Conservation (phyloP, 2,797 vertebrate genomes). For the Pangasius macronema region DNA sequence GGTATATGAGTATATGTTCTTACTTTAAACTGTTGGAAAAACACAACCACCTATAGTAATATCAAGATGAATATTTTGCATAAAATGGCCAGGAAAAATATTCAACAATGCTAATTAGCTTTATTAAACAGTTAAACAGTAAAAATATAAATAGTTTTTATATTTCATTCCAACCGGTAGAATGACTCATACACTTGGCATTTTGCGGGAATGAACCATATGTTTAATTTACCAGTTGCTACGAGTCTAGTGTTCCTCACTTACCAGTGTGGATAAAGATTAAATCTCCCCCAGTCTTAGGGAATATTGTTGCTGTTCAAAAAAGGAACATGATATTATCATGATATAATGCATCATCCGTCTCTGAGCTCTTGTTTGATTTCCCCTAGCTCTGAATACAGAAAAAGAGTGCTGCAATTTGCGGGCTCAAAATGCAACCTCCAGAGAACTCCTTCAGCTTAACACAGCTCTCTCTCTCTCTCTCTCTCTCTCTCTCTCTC, state of each 20-base stretch:
- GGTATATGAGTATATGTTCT: too few relatives aligned
- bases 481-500: background rate
- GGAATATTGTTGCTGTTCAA: slow-evolving; percentile 34
- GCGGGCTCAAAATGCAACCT: slow-evolving; percentile 71
- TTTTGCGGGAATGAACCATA: slow-evolving; percentile 25
- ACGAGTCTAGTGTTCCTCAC: background rate
- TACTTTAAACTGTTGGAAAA: too few relatives aligned
- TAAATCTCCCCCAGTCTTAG: slow-evolving; percentile 29
- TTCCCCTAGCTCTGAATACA: slow-evolving; percentile 61
- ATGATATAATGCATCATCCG: slow-evolving; percentile 68
- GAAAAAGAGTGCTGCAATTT: slow-evolving; percentile 67
- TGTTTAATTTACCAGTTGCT: slow-evolving; percentile 16
- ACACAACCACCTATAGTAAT: too few relatives aligned
- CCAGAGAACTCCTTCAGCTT: slow-evolving; percentile 61
- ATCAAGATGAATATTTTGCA: too few relatives aligned
- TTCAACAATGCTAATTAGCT: too few relatives aligned
- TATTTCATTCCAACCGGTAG: slow-evolving; percentile 5
- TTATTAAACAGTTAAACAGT: too few relatives aligned
- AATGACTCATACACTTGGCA: slow-evolving; percentile 11
- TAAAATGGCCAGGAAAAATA: too few relatives aligned
- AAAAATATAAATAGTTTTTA: too few relatives aligned
- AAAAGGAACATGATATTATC: slow-evolving; percentile 65
- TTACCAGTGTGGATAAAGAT: slow-evolving; percentile 26
- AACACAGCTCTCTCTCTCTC: background rate
- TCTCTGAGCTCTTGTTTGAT: slow-evolving; percentile 66